phyloP scores from a whole-genome alignment of 2,888 invertebrate genomes.

The Acronicta psi region DNA sequence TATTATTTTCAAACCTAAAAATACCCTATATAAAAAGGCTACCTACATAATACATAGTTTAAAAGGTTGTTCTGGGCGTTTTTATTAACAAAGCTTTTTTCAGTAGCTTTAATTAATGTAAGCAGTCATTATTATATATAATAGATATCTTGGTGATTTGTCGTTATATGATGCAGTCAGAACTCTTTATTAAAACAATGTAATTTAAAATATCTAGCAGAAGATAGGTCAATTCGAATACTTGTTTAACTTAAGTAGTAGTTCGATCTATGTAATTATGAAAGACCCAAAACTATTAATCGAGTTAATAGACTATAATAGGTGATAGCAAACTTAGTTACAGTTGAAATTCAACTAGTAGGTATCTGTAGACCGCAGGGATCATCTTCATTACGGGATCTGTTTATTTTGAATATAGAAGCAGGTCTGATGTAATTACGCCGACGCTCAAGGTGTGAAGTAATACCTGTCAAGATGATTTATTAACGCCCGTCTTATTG shows the following conservation, averaged over 20 bases:
- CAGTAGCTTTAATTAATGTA: background rate
- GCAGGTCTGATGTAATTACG: conserved; percentile 72
- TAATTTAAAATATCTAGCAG: background rate
- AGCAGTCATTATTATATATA: conserved; percentile 15
- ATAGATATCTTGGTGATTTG: conserved; percentile 4
- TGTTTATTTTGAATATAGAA: conserved; percentile 68
- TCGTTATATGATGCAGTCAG: conserved; percentile 4
- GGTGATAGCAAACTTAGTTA: conserved; percentile 8
- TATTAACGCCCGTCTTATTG: conserved; percentile 78
- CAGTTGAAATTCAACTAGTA: conserved; percentile 29
- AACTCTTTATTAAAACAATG: background rate
- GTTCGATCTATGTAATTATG: background rate
- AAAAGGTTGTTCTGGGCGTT: too few species aligned
- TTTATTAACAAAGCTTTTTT: background rate
- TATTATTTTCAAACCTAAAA: too few species aligned
- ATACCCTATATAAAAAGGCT: too few species aligned
- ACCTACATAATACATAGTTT: too few species aligned
- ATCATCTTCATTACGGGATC: conserved; percentile 55
- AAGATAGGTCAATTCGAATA: background rate
- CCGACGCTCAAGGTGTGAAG: conserved; percentile 74
- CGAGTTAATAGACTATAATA: background rate
- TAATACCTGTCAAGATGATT: conserved; percentile 87
- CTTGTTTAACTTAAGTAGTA: background rate
- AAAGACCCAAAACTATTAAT: background rate
- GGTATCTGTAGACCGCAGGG: conserved; percentile 14